Base-by-base conservation (phyloP, 2,113 vertebrate species). In the Crotalus tigris region DNA sequence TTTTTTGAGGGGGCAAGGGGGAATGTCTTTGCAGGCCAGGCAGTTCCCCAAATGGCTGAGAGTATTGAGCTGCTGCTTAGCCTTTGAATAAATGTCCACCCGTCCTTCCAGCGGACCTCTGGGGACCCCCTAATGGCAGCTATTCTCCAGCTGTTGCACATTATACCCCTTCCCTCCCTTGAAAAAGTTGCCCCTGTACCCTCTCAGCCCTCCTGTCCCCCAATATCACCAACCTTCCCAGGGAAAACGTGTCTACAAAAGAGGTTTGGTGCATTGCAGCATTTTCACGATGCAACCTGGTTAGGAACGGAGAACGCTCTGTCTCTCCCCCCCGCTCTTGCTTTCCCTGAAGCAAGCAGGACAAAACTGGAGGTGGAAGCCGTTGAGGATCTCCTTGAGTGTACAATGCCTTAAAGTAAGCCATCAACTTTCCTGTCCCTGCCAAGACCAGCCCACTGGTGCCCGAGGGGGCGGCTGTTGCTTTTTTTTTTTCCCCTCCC, bases 221-320 rank as follows among this genome's bases (percentile, higher is more conserved):
- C 53, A 87, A 95, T 92, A 13, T 29, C 6, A 1, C 12, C 94
- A 49, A 95, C 49, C 54, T 17, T 85, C 86, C 95, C 53, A 90
- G 92, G 94, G 17, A 81, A 13, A 94, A 54, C 15, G 23, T 12
- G 81, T 93, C 53, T 95, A 94, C 93, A 55, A 91, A 55, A 95
- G 93, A 44, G 93, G 93, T 53, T 90, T 95, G 96, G 96, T 96
- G 97, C 96, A 96, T 89, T 96, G 97, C 97, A 95, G 97, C 93
- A 39, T 93, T 95, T 95, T 92, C 94, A 95, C 92, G 91, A 69
- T 85, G 93, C 49, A 94, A 26, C 94, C 91, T 55, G 21, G 49
- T 51, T n/a, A 85, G 85, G 94, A 91, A 91, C 94, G 93, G 69
- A 21, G 8, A 81, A 21, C 0, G 5, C 29, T 69, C 64, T 17